Evolutionary conservation across 1,140 invertebrate species (phyloP).

Genomic region (Habropoda laboriosa): DNA sequence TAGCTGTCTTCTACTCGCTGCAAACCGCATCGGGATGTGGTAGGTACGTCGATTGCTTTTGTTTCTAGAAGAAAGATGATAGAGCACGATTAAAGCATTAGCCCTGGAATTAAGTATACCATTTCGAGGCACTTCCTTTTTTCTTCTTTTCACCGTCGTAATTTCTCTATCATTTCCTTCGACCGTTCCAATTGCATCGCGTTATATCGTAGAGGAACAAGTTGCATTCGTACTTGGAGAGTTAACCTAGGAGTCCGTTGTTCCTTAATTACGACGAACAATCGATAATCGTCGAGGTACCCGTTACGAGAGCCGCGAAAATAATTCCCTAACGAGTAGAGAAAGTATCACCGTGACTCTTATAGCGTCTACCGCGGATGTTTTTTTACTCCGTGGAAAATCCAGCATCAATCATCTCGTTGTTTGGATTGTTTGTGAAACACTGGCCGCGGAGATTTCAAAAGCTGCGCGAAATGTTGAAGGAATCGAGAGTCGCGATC

Average conservation of each 20-base stretch:
- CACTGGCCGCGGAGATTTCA: background rate
- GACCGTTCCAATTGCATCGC: too few species aligned
- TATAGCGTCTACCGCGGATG: too few species aligned
- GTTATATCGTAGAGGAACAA: background rate
- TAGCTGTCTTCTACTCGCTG: too few species aligned
- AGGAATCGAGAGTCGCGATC: background rate
- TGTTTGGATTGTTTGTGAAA: background rate
- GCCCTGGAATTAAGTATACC: background rate
- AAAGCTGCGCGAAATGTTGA: background rate
- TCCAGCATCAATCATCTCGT: background rate
- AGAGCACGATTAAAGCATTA: background rate
- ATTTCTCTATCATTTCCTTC: too few species aligned
- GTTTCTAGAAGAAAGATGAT: background rate
- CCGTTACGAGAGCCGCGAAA: background rate
- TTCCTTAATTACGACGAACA: background rate
- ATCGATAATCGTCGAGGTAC: background rate
- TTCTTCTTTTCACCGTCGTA: too few species aligned
- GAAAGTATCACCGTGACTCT: too few species aligned
- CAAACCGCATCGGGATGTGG: too few species aligned
- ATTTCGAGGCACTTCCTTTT: too few species aligned
- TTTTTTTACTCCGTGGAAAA: too few species aligned
- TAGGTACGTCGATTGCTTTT: too few species aligned
- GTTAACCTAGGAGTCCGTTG: background rate
- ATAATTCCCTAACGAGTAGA: background rate
- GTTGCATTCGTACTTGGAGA: background rate